Conservation (phyloP, 2,113 vertebrate genomes). For the Cnemophilus loriae region DNA sequence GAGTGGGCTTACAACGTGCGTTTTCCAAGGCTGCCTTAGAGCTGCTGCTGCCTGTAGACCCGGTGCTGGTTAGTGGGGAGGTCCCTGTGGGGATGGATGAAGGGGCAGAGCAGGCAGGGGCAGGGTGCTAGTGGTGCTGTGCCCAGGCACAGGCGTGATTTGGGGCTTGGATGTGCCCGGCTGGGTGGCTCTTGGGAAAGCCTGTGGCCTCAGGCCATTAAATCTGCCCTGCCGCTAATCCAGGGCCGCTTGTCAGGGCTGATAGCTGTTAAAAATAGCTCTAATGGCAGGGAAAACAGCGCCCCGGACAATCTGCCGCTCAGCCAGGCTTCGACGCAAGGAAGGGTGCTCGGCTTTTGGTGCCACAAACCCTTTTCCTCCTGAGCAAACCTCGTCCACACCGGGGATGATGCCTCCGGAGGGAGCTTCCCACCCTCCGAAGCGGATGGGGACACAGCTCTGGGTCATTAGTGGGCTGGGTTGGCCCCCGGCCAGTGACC, state of each 20-base stretch:
- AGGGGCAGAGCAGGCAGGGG: neutral
- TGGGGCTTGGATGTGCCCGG: neutral
- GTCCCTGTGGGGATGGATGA: neutral
- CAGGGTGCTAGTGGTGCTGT: fast-evolving
- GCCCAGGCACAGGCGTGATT: neutral
- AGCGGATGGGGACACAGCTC: neutral
- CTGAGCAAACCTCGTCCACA: neutral
- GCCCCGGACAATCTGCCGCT: neutral
- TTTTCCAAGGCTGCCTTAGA: neutral
- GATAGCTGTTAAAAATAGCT: conserved; percentile 42
- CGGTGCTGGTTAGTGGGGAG: neutral
- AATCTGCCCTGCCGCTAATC: conserved; percentile 16
- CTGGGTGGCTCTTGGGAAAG: neutral
- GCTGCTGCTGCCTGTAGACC: neutral
- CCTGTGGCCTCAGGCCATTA: neutral
- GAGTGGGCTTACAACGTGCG: neutral
- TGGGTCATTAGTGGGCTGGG: neutral
- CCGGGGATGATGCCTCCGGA: fast-evolving
- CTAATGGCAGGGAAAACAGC: neutral
- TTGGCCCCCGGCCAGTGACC: conserved; percentile 44
- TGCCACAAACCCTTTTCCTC: neutral
- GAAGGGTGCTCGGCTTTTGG: neutral
- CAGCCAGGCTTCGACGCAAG: fast-evolving
- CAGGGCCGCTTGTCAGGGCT: neutral
- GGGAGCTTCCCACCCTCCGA: neutral